phyloP scores from a whole-genome alignment of 2,888 invertebrate genomes.

The Taenaris catops region DNA sequence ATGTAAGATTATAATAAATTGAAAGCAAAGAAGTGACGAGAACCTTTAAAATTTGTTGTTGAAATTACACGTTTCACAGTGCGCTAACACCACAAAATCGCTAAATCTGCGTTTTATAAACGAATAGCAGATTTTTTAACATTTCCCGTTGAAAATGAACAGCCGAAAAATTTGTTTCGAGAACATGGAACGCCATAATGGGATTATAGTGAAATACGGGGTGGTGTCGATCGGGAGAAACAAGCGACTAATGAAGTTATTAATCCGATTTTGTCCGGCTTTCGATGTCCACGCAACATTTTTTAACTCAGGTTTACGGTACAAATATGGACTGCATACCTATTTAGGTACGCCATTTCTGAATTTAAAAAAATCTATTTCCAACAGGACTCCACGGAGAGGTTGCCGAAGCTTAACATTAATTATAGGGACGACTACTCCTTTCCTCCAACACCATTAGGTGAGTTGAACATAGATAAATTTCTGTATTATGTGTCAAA shows the following conservation, averaged over 20 bases:
- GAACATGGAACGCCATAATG: slow-evolving; percentile 55
- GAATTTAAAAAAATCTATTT: slow-evolving; percentile 3
- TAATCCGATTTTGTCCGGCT: slow-evolving; percentile 73
- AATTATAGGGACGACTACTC: slow-evolving; percentile 43
- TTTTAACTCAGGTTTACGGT: slow-evolving; percentile 37
- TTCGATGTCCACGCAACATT: slow-evolving; percentile 52
- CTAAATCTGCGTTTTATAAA: not conserved
- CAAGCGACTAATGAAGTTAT: slow-evolving; percentile 78
- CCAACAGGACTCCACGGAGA: slow-evolving; percentile 48
- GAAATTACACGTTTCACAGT: no score
- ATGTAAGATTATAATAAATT: no score
- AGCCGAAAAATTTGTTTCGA: slow-evolving; percentile 47
- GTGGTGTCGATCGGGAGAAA: slow-evolving; percentile 71
- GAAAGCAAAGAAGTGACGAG: no score
- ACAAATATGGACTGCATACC: slow-evolving; percentile 40
- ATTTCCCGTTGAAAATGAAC: slow-evolving; percentile 23
- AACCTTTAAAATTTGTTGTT: no score
- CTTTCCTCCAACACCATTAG: slow-evolving; percentile 43
- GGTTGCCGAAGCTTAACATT: slow-evolving; percentile 32
- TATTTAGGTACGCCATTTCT: slow-evolving; percentile 2
- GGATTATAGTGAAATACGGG: slow-evolving; percentile 76
- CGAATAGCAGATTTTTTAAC: slow-evolving; percentile 2
- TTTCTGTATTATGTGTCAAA: no score
- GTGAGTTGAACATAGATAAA: no score
- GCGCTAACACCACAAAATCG: no score